Percentiles rank a stretch among this genome's conserved stretches.
Evolutionary conservation across 2,888 invertebrate species (phyloP).

Genomic region (Drosophila rubida): DNA sequence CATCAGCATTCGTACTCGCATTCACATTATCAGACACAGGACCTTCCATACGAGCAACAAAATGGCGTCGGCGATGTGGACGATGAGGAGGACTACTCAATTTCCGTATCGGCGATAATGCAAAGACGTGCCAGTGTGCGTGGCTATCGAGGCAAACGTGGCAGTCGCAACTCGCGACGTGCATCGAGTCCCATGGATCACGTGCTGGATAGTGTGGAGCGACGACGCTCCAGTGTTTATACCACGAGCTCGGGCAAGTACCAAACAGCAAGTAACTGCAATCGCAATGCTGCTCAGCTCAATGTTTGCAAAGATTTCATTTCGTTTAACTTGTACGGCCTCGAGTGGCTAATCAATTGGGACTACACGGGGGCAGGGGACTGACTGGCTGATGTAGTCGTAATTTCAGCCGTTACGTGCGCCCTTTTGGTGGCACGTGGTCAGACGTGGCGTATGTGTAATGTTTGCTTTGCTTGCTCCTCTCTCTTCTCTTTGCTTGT

Average conservation of each 20-base stretch:
- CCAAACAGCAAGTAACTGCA: not conserved
- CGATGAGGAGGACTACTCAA: conserved; percentile 94
- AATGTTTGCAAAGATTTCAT: conserved; percentile 54
- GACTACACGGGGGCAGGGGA: conserved; percentile 10
- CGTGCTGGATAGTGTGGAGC: conserved; percentile 83
- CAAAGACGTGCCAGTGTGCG: conserved; percentile 91
- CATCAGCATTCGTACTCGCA: not conserved
- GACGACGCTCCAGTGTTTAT: conserved; percentile 90
- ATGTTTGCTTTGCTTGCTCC: conserved; percentile 82
- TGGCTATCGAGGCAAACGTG: conserved; percentile 87
- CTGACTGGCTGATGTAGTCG: conserved; percentile 17
- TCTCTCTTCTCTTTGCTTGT: not conserved
- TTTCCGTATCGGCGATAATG: conserved; percentile 93
- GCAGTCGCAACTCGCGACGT: conserved; percentile 86
- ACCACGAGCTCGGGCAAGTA: conserved; percentile 94
- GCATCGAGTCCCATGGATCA: conserved; percentile 87
- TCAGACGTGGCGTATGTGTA: conserved; percentile 62
- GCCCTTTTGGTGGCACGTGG: conserved; percentile 53
- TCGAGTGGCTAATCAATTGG: conserved; percentile 72
- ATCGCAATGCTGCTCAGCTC: not conserved
- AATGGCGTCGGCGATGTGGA: conserved; percentile 68
- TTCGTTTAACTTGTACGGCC: conserved; percentile 55
- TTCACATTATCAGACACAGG: conserved; percentile 16
- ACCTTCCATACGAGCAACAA: conserved; percentile 35
- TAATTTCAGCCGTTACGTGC: conserved; percentile 70